A percentile compares a stretch with the other conserved stretches of the same genome.
Evolutionary conservation across 1,140 invertebrate genomes (phyloP).

Genomic region (Ips typographus): DNA sequence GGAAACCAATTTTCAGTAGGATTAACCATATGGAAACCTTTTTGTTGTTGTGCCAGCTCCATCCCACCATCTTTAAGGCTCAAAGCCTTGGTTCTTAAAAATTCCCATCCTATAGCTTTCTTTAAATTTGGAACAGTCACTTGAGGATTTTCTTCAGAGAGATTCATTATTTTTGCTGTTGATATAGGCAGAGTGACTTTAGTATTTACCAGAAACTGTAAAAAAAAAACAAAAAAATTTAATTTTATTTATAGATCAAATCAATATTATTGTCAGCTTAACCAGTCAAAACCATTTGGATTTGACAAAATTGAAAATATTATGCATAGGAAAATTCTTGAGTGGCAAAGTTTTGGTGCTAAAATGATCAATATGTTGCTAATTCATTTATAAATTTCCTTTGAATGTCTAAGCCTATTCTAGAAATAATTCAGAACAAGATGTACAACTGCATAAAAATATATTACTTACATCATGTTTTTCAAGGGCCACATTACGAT

Average conservation of each 20-base stretch:
- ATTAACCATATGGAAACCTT: constrained; percentile 82
- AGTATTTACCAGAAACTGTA: neutral
- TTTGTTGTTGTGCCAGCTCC: constrained; percentile 66
- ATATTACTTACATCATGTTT: constrained; percentile 32
- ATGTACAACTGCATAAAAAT: neutral
- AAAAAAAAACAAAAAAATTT: neutral
- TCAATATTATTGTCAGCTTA: too few relatives aligned
- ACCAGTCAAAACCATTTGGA: too few relatives aligned
- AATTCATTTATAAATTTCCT: too few relatives aligned
- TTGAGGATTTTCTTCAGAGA: constrained; percentile 69
- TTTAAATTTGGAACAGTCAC: constrained; percentile 70
- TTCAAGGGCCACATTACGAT: constrained; percentile 65
- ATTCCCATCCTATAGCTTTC: constrained; percentile 78
- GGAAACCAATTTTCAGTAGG: constrained; percentile 85
- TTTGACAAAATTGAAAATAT: too few relatives aligned
- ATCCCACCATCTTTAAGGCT: constrained; percentile 68
- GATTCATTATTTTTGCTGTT: constrained; percentile 71
- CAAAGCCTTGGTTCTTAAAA: constrained; percentile 68
- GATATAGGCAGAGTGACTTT: neutral
- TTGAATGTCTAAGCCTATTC: too few relatives aligned
- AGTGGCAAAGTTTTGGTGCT: too few relatives aligned
- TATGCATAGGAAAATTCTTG: too few relatives aligned
- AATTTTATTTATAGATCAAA: neutral
- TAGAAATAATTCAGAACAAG: neutral
- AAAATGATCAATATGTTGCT: too few relatives aligned